Evolutionary conservation across 2,888 invertebrate species (phyloP), one percentile per base, ranked within the genome.

Genomic region (Ellobium chinense): DNA sequence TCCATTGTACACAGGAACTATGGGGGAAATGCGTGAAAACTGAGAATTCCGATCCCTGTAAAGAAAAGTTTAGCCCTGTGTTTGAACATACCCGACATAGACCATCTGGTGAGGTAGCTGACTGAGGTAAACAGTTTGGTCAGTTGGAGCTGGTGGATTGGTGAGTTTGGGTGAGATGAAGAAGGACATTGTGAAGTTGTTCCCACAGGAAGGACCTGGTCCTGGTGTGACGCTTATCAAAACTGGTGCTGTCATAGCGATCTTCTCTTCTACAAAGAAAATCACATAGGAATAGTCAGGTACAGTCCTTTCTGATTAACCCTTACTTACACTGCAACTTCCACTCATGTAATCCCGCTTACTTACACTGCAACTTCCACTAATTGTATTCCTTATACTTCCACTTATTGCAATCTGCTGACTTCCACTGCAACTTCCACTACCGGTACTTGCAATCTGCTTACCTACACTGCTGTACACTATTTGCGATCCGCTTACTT

Each of bases 231-330:
- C 81, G 36, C 85, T 84, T 4, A 85, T 88, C 3, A 88, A 75
- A 1, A 90, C 90, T n/a, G 90, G 90, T 14, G 88, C 88, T 3
- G 90, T 90, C 90, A 90, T 90, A 12, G 85, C 86, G 60, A 90
- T 86, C 73, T 88, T 89, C 58, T 80, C 75, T n/a, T 81, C 89
- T 90, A 84, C 7, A 84, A 29, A 27, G 14, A 39, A 54, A 18
- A 18, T 65, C 37, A 24, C 34, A 46, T n/a, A n/a, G 21, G 31
- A 27, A 12, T 9, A 9, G 9, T 62, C 62, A 18, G 36, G 0
- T 27, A 34, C 14, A 12, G 54, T n/a, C 9, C 27, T 73, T 54
- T 54, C 18, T 66, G 12, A 66, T 14, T 29, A 12, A 9, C 14
- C n/a, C 14, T 12, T 14, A 29, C 9, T 4, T 27, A n/a, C 18